Evolutionary conservation across 1,140 invertebrate species (phyloP).

Genomic region (Diuraphis noxia): DNA sequence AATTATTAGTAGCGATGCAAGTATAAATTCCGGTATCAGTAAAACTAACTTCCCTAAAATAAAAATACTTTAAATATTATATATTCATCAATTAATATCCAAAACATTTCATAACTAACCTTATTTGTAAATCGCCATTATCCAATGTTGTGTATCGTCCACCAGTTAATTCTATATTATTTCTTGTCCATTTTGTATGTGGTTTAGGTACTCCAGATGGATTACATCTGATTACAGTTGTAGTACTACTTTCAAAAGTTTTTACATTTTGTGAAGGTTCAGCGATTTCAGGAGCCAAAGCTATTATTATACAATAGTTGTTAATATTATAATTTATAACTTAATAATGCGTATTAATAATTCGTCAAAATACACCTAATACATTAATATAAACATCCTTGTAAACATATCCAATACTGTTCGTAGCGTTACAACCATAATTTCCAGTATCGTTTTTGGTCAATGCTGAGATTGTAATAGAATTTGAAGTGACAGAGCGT

Average conservation of each 20-base stretch:
- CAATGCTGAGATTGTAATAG: conserved; percentile 81
- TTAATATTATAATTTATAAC: conserved; percentile 1
- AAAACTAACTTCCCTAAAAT: conserved; percentile 72
- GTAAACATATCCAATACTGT: conserved; percentile 95
- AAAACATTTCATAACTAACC: conserved; percentile 57
- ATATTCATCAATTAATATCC: neutral
- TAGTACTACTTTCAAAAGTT: conserved; percentile 80
- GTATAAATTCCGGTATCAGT: conserved; percentile 86
- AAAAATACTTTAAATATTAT: neutral
- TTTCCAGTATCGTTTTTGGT: conserved; percentile 93
- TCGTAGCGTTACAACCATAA: conserved; percentile 98
- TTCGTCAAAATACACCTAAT: conserved; percentile 66
- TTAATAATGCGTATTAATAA: neutral
- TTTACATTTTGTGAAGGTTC: conserved; percentile 77
- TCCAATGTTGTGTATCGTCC: conserved; percentile 75
- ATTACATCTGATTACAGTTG: conserved; percentile 78
- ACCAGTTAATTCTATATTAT: conserved; percentile 80
- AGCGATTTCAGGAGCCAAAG: conserved; percentile 86
- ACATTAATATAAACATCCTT: conserved; percentile 98
- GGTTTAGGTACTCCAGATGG: conserved; percentile 95
- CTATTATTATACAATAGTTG: conserved; percentile 60
- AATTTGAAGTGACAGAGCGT: conserved; percentile 69
- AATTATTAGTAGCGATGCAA: conserved; percentile 92
- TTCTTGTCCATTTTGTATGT: conserved; percentile 88
- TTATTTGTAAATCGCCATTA: conserved; percentile 84